Evolutionary conservation across 2,797 vertebrate species (phyloP).

Genomic region (Neosilurus mollespiculum): DNA sequence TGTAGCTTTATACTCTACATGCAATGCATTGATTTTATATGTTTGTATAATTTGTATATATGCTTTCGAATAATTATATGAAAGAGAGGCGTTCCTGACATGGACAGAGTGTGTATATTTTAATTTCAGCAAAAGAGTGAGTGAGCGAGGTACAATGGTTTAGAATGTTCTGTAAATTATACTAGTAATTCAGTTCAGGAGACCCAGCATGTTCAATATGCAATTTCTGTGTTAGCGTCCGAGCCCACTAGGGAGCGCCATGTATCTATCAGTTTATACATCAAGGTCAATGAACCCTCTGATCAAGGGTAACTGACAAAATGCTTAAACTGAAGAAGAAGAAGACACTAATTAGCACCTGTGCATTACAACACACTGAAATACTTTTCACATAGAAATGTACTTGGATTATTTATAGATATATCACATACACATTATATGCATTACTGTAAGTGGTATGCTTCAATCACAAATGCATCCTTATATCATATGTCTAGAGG

Average conservation of each 20-base stretch:
- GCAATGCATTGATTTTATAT: no score
- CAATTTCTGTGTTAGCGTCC: no score
- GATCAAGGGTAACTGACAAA: not conserved
- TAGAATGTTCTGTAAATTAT: not conserved
- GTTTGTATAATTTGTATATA: no score
- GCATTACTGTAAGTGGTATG: not conserved
- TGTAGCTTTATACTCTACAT: no score
- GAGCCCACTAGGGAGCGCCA: constrained; percentile 29
- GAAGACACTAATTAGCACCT: not conserved
- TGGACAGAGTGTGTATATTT: not conserved
- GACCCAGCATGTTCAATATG: not conserved
- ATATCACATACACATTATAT: not conserved
- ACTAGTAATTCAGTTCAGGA: not conserved
- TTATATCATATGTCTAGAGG: not conserved
- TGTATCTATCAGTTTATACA: not conserved
- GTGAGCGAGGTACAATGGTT: not conserved
- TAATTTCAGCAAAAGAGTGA: not conserved
- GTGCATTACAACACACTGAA: not conserved
- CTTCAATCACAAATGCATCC: not conserved
- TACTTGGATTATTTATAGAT: not conserved
- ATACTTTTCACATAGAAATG: not conserved
- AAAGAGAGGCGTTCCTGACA: not conserved
- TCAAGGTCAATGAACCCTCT: no score
- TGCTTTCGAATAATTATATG: no score
- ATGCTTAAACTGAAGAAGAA: not conserved